These are phyloP conservation scores for Drosophila recens DNA, from an alignment of 2,888 invertebrate species.

Conservation along the genomic window DNA sequence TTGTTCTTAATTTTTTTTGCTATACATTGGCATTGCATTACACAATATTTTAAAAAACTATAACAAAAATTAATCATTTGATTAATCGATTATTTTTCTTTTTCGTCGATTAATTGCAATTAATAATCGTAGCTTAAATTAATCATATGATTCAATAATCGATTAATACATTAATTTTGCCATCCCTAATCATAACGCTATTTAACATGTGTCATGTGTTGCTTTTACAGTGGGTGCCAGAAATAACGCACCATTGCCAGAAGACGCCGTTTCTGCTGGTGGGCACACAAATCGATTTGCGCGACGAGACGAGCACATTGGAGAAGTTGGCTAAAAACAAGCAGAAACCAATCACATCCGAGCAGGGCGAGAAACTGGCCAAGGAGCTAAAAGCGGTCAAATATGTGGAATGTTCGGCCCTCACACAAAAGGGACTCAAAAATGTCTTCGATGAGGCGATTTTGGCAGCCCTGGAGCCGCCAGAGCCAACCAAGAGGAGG, in stretches of 20 bases:
- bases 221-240: conserved; percentile 96
- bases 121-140: too few relatives aligned
- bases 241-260: conserved; percentile 99
- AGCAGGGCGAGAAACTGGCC: conserved; percentile 98
- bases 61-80: too few relatives aligned
- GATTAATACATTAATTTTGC: too few relatives aligned
- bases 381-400: conserved; percentile 99
- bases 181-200: neutral
- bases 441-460: conserved; percentile 99
- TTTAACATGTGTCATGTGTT: neutral
- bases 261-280: conserved; percentile 99
- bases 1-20: too few relatives aligned
- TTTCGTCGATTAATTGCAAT: too few relatives aligned
- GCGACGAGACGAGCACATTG: conserved; percentile 97
- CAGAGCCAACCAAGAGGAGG: conserved; percentile 97
- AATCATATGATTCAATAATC: too few relatives aligned
- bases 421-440: conserved; percentile 99
- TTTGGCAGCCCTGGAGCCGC: conserved; percentile 98
- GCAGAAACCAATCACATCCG: conserved; percentile 98
- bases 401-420: conserved; percentile 99
- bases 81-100: too few relatives aligned
- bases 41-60: too few relatives aligned
- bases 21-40: too few relatives aligned
- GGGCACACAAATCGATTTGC: conserved; percentile 98
- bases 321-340: conserved; percentile 99